Conservation (phyloP, 2,888 invertebrate species). For the Xylocampa areola region DNA sequence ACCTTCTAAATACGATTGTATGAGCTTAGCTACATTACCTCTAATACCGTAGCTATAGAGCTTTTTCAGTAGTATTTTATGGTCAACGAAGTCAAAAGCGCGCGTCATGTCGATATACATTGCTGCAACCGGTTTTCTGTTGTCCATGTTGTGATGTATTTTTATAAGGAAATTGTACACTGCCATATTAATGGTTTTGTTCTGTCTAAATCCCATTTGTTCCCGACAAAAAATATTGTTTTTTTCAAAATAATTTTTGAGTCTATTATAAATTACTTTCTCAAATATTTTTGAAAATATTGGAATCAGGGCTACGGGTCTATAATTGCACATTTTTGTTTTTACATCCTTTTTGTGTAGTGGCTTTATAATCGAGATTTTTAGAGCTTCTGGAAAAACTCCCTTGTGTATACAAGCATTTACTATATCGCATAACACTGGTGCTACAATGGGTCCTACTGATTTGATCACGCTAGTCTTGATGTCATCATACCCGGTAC, state of each 20-base stretch:
- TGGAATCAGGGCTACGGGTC: not conserved
- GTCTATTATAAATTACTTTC: conserved; percentile 2
- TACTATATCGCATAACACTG: not conserved
- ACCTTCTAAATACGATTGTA: conserved; percentile 1
- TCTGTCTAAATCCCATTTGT: not conserved
- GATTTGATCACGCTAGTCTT: not conserved
- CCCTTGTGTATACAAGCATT: not conserved
- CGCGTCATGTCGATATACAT: too few species aligned
- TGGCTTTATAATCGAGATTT: conserved; percentile 1
- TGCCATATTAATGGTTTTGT: not conserved
- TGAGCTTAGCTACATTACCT: not conserved
- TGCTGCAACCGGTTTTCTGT: too few species aligned
- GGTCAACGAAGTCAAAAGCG: too few species aligned
- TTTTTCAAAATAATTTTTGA: too few species aligned
- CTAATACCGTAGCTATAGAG: not conserved
- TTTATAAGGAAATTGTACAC: not conserved
- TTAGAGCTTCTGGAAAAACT: not conserved
- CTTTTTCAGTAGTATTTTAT: too few species aligned
- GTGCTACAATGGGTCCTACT: not conserved
- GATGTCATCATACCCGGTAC: conserved; percentile 1
- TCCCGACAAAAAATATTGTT: not conserved
- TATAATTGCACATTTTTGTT: not conserved
- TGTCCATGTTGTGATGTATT: too few species aligned
- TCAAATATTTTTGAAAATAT: not conserved
- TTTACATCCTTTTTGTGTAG: not conserved